Evolutionary conservation across 1,140 invertebrate species (phyloP), one percentile per base, ranked within the genome.

Genomic region (Telenomus remus): DNA sequence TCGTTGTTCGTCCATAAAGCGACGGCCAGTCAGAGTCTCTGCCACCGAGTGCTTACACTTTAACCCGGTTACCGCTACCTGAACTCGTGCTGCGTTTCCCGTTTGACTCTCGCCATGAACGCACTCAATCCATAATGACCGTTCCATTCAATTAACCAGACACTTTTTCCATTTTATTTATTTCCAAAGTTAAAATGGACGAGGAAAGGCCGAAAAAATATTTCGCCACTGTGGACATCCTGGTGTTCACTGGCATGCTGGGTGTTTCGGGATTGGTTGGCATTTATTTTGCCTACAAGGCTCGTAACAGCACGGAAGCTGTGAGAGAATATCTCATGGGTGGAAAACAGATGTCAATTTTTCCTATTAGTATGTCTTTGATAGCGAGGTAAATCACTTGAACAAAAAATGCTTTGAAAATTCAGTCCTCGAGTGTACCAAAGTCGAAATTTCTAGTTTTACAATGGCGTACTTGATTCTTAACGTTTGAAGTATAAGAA

Each of bases 341-440:
- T n/a, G 89, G 91, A n/a, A 91, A 91, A 50, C 89, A 88, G 19
- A 91, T 93, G 91, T 88, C 89, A 33, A 88, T 90, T 4, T 88
- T 92, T 56, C 92, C 92, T 0, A 91, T 93, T 53, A 90, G 91
- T 39, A 90, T 93, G 82, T 93, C 92, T 0, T 73, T 93, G 12
- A 88, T 92, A 35, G 90, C 92, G 27, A 92, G 91, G 91, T 91
- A 82, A 80, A 44, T 51, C n/a, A 49, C 42, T 44, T 12, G n/a
- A n/a, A n/a, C n/a, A n/a, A n/a, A n/a, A n/a, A n/a, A n/a, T n/a
- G n/a, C n/a, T n/a, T n/a, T n/a, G n/a, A n/a, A n/a, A n/a, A n/a
- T n/a, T n/a, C n/a, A n/a, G n/a, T n/a, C n/a, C n/a, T n/a, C n/a
- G n/a, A n/a, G n/a, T n/a, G n/a, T n/a, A n/a, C n/a, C n/a, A n/a